Conservation (phyloP, 2,113 vertebrate genomes). For the Pantherophis guttatus region DNA sequence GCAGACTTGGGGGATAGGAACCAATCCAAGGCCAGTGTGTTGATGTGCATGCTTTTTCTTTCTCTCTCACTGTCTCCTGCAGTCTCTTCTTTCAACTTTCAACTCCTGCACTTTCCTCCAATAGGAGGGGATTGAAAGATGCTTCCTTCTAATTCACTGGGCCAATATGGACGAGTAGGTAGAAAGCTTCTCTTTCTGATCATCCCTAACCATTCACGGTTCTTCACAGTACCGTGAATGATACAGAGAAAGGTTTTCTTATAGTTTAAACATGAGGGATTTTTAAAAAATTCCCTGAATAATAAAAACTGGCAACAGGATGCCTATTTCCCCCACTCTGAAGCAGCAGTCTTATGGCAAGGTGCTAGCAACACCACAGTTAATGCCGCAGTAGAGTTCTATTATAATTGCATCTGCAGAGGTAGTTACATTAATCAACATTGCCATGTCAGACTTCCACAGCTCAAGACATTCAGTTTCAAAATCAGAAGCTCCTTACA, state of each 20-base stretch:
- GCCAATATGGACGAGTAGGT: background rate
- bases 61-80: background rate
- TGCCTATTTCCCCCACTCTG: background rate
- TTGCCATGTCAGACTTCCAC: constrained; percentile 2
- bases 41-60: background rate
- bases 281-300: background rate
- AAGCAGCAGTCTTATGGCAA: background rate
- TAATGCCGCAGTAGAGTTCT: background rate
- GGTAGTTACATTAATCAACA: background rate
- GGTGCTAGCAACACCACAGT: background rate
- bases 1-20: background rate
- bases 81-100: constrained; percentile 1
- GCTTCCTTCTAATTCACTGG: constrained; percentile 6
- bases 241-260: constrained; percentile 1
- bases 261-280: background rate
- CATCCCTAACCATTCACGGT: background rate
- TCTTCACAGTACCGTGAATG: constrained; percentile 14
- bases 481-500: constrained; percentile 44
- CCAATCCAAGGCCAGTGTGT: background rate
- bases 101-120: constrained; percentile 1
- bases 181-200: constrained; percentile 5
- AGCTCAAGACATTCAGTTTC: constrained; percentile 10
- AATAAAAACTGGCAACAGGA: background rate
- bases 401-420: background rate
- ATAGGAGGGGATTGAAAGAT: background rate